Evolutionary conservation across 1,140 invertebrate genomes (phyloP).

Genomic region (Whitmania pigra): DNA sequence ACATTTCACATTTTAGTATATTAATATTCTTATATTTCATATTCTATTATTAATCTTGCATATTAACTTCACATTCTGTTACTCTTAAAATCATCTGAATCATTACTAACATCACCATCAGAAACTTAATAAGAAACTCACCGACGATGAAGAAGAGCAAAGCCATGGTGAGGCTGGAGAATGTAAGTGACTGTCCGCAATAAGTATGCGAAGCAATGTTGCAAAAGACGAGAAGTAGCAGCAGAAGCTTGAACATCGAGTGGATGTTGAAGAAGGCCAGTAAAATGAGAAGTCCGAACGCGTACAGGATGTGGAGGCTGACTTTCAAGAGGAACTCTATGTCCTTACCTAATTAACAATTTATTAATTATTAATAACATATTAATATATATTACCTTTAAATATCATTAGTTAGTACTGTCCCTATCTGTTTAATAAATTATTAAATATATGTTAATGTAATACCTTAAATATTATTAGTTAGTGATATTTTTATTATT

Average conservation of each 20-base stretch:
- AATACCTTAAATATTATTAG: too few relatives aligned
- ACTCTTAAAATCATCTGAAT: too few relatives aligned
- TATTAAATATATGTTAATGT: too few relatives aligned
- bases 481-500: too few relatives aligned
- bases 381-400: background rate
- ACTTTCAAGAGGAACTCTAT: background rate
- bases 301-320: background rate
- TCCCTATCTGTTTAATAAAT: too few relatives aligned
- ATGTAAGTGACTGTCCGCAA: background rate
- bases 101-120: too few relatives aligned
- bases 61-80: too few relatives aligned
- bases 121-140: background rate
- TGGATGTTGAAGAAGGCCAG: constrained; percentile 5
- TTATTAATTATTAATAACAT: too few relatives aligned
- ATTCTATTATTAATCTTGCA: too few relatives aligned
- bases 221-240: constrained; percentile 1
- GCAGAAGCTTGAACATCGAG: background rate
- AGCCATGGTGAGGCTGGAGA: background rate
- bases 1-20: too few relatives aligned
- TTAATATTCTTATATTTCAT: too few relatives aligned
- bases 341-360: background rate
- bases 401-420: too few relatives aligned
- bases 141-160: background rate
- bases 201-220: background rate
- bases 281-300: background rate